Evolutionary conservation across 2,113 vertebrate species (phyloP).

Genomic region (Connochaetes taurinus): DNA sequence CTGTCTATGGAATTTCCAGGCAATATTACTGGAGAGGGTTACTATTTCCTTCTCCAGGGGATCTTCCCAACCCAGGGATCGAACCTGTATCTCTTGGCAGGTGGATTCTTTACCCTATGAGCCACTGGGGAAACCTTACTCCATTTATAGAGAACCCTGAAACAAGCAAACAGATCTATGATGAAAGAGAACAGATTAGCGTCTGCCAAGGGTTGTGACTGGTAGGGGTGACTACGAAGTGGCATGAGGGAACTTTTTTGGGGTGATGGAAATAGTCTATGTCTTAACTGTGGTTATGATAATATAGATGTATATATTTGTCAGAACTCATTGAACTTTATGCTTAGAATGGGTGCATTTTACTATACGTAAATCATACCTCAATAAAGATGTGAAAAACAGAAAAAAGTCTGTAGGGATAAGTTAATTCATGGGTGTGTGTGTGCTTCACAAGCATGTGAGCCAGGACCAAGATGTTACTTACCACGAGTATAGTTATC

Average conservation of each 20-base stretch:
- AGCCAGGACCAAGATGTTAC: background rate
- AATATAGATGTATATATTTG: background rate
- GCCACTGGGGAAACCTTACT: background rate
- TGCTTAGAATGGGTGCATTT: background rate
- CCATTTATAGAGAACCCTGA: background rate
- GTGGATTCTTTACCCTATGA: background rate
- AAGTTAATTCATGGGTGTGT: background rate
- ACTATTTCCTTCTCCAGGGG: background rate
- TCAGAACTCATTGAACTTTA: background rate
- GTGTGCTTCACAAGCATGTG: background rate
- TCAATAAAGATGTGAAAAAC: background rate
- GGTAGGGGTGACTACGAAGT: background rate
- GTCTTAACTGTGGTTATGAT: background rate
- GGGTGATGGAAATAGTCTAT: background rate
- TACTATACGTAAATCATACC: background rate
- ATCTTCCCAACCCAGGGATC: background rate
- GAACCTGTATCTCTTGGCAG: background rate
- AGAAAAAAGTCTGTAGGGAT: background rate
- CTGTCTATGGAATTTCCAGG: background rate
- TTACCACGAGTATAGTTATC: background rate
- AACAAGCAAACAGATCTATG: background rate
- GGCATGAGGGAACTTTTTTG: background rate
- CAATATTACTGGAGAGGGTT: background rate
- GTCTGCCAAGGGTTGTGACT: background rate
- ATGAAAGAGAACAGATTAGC: background rate